phyloP scores from a whole-genome alignment of 2,888 invertebrate genomes.

The Melangyna quadrimaculata region DNA sequence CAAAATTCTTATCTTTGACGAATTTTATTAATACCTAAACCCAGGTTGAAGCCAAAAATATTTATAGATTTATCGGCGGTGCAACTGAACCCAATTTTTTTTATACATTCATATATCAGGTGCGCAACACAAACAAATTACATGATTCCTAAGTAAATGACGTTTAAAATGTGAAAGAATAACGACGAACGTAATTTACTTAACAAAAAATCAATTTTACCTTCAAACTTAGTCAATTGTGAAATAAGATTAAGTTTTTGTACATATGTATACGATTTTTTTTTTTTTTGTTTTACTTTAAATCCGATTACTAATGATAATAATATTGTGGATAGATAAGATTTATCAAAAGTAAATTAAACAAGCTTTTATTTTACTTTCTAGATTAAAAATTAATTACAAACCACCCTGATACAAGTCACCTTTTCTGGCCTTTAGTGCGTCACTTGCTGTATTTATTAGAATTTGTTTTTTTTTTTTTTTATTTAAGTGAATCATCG shows the following conservation, averaged over 20 bases:
- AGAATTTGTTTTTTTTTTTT: neutral
- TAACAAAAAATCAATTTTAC: neutral
- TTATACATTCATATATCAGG: neutral
- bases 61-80: neutral
- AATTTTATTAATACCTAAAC: neutral
- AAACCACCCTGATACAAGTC: neutral
- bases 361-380: neutral
- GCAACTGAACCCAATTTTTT: slow-evolving; percentile 6
- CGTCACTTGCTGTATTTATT: slow-evolving; percentile 1
- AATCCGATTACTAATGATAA: neutral
- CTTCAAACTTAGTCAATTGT: neutral
- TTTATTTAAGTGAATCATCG: neutral
- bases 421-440: slow-evolving; percentile 2
- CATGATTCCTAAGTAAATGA: too few species aligned
- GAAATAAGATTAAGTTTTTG: neutral
- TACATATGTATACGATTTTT: too few species aligned
- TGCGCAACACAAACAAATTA: neutral
- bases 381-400: slow-evolving; percentile 1
- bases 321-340: neutral
- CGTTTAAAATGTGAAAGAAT: neutral
- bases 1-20: neutral
- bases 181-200: neutral
- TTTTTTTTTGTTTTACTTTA: neutral
- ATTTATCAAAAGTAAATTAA: slow-evolving; percentile 4
- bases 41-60: neutral